Conservation (phyloP, 2,797 vertebrate genomes). For the Sebastes taczanowskii region DNA sequence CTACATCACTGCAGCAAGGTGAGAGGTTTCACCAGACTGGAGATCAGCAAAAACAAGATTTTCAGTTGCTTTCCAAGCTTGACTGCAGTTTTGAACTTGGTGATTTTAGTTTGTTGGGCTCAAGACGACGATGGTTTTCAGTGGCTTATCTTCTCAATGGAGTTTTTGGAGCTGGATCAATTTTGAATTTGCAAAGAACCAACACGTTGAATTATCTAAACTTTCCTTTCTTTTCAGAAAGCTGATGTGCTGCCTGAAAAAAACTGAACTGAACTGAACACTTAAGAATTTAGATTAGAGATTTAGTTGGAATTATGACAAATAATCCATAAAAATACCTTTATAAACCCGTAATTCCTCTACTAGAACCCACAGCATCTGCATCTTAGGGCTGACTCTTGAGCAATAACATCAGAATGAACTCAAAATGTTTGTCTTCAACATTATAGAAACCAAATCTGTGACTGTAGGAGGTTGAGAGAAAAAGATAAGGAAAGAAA, state of each 20-base stretch:
- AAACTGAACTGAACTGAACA: background rate
- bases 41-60: background rate
- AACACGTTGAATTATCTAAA: background rate
- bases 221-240: background rate
- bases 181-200: rapidly evolving
- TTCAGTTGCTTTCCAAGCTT: background rate
- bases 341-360: no score
- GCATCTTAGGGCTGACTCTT: background rate
- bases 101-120: background rate
- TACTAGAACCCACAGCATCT: background rate
- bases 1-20: no score
- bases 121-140: background rate
- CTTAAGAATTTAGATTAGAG: background rate
- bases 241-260: background rate
- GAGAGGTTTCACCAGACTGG: background rate
- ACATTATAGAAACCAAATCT: background rate
- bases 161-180: background rate
- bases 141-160: background rate
- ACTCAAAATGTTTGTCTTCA: background rate
- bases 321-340: background rate
- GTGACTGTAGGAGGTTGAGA: background rate
- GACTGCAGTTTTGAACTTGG: background rate
- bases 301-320: background rate
- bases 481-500: background rate
- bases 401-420: background rate